phyloP scores from a whole-genome alignment of 2,888 invertebrate genomes.

The Drosophila melanosoma region DNA sequence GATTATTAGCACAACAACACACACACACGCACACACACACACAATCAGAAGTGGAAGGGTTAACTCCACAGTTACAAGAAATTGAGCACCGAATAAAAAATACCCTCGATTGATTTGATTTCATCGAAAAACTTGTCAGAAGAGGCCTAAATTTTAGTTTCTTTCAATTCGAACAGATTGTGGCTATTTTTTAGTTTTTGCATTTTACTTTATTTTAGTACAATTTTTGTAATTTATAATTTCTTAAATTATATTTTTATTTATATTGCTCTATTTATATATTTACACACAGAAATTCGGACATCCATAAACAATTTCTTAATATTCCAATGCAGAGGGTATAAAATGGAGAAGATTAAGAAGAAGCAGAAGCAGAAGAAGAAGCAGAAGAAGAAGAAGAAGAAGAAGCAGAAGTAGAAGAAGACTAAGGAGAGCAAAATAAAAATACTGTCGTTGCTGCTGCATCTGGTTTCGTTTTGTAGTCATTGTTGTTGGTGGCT shows the following conservation, averaged over 20 bases:
- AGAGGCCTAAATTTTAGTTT: neutral
- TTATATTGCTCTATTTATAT: too few species aligned
- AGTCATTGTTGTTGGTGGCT: conserved; percentile 60
- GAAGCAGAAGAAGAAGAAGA: neutral
- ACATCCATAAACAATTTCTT: neutral
- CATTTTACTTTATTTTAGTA: neutral
- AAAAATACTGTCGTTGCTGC: conserved; percentile 60
- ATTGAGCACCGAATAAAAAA: neutral
- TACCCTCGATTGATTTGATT: neutral
- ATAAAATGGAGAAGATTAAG: neutral
- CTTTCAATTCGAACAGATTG: neutral
- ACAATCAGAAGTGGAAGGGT: conserved; percentile 34
- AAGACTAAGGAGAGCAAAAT: conserved; percentile 1
- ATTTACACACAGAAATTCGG: neutral
- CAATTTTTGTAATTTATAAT: neutral
- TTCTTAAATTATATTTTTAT: neutral
- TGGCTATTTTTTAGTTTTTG: neutral
- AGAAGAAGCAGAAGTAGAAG: neutral
- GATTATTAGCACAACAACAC: conserved; percentile 66
- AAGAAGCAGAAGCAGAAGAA: neutral
- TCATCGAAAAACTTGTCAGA: neutral
- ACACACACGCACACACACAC: conserved; percentile 14
- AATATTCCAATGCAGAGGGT: conserved; percentile 19
- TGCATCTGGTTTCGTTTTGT: conserved; percentile 64
- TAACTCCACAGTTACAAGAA: conserved; percentile 16